Evolutionary conservation across 2,113 vertebrate genomes (phyloP).

Genomic region (Corythaeola cristata): DNA sequence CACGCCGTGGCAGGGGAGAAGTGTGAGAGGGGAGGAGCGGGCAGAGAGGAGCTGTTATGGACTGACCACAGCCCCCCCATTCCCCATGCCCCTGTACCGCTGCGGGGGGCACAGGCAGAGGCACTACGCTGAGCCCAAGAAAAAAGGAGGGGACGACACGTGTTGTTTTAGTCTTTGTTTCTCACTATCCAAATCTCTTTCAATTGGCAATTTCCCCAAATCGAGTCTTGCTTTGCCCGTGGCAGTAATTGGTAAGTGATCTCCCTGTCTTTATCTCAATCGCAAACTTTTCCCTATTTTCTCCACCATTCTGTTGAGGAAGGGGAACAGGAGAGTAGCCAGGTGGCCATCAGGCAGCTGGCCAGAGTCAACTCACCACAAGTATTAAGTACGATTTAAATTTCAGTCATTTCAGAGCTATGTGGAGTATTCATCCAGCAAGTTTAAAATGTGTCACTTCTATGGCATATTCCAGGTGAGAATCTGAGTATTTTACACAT

Average conservation of each 20-base stretch:
- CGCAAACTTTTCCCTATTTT: background rate
- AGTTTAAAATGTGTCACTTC: background rate
- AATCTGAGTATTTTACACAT: fast-evolving
- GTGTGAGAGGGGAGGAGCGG: background rate
- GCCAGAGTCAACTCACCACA: background rate
- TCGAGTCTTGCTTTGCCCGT: fast-evolving
- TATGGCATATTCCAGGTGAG: background rate
- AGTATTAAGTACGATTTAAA: background rate
- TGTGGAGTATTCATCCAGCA: background rate
- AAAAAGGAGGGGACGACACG: too few relatives aligned
- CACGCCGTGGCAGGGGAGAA: fast-evolving
- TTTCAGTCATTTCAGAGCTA: background rate
- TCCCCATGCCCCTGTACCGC: background rate
- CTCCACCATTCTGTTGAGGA: background rate
- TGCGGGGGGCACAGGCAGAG: too few relatives aligned
- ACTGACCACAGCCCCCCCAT: background rate
- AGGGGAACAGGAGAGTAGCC: background rate
- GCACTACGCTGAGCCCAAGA: background rate
- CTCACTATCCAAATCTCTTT: background rate
- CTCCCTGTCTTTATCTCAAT: background rate
- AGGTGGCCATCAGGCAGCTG: fast-evolving
- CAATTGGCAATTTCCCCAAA: background rate
- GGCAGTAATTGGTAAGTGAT: background rate
- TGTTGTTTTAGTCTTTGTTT: background rate
- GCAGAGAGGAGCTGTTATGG: background rate